Conservation (phyloP, 1,140 invertebrate genomes). For the Euwallacea similis region DNA sequence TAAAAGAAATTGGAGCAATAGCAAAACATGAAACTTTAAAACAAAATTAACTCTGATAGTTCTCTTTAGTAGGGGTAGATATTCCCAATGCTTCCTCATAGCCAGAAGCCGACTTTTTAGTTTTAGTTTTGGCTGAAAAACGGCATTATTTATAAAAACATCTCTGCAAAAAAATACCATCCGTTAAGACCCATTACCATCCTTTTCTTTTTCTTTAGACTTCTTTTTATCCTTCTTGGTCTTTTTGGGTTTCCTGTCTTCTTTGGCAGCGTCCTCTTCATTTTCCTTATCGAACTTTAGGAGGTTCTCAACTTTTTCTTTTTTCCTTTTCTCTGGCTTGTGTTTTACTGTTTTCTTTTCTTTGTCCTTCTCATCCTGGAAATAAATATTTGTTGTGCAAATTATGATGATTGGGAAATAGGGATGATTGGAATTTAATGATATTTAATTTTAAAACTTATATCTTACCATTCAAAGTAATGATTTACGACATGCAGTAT, state of each 20-base stretch:
- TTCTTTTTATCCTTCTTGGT: constrained; percentile 54
- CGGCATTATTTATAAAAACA: not conserved
- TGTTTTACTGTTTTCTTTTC: constrained; percentile 52
- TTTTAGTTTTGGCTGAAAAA: constrained; percentile 51
- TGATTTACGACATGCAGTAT: too few relatives aligned
- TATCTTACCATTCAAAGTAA: constrained; percentile 1
- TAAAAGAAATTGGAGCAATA: not conserved
- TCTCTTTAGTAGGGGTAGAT: constrained; percentile 88
- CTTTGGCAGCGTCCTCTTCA: constrained; percentile 42
- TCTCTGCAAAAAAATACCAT: constrained; percentile 17
- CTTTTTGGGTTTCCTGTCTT: constrained; percentile 52
- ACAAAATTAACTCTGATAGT: not conserved
- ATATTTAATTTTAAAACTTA: too few relatives aligned
- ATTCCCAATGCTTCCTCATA: constrained; percentile 85
- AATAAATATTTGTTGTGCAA: too few relatives aligned
- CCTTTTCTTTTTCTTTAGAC: constrained; percentile 55
- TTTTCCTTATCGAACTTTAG: constrained; percentile 43
- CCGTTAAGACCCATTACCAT: constrained; percentile 45
- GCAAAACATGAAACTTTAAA: not conserved
- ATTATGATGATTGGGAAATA: too few relatives aligned
- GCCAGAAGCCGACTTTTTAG: constrained; percentile 54
- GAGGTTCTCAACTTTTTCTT: constrained; percentile 34
- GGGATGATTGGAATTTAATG: too few relatives aligned
- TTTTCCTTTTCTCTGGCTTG: constrained; percentile 49
- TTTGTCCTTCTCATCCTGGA: constrained; percentile 47